phyloP scores from a whole-genome alignment of 1,140 invertebrate species.

The Belonocnema kinseyi region DNA sequence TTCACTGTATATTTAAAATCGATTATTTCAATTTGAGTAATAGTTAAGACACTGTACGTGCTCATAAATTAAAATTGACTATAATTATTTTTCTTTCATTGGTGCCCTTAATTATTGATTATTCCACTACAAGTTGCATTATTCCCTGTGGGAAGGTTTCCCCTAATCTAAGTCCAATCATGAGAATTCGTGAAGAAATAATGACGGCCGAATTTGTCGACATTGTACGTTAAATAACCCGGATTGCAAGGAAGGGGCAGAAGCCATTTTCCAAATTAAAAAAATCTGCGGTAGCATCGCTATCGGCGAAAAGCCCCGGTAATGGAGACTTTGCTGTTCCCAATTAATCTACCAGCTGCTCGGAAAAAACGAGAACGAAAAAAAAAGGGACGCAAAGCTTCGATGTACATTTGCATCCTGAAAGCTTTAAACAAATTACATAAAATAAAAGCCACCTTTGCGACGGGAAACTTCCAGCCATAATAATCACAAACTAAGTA shows the following conservation, averaged over 20 bases:
- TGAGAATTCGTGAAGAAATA: not conserved
- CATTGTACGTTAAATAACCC: not conserved
- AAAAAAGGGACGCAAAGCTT: not conserved
- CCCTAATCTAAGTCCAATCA: not conserved
- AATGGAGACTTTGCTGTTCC: slow-evolving; percentile 49
- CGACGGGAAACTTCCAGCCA: not conserved
- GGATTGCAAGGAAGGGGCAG: not conserved
- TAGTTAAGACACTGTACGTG: no score
- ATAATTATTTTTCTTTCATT: no score
- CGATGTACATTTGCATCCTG: not conserved
- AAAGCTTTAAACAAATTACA: slow-evolving; percentile 19
- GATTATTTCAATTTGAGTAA: no score
- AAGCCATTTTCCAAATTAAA: slow-evolving; percentile 57
- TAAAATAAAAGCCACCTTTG: slow-evolving; percentile 8
- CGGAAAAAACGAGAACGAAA: slow-evolving; percentile 30
- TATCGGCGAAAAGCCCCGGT: slow-evolving; percentile 48
- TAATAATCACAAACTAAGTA: not conserved
- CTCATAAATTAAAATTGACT: no score
- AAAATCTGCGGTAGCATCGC: slow-evolving; percentile 46
- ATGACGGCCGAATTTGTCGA: not conserved
- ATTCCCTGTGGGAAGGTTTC: no score
- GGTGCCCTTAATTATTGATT: no score
- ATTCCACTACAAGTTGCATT: no score
- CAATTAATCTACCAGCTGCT: slow-evolving; percentile 53
- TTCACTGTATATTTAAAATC: no score